Conservation (phyloP, 2,113 vertebrate genomes). For the Amphilophus citrinellus region DNA sequence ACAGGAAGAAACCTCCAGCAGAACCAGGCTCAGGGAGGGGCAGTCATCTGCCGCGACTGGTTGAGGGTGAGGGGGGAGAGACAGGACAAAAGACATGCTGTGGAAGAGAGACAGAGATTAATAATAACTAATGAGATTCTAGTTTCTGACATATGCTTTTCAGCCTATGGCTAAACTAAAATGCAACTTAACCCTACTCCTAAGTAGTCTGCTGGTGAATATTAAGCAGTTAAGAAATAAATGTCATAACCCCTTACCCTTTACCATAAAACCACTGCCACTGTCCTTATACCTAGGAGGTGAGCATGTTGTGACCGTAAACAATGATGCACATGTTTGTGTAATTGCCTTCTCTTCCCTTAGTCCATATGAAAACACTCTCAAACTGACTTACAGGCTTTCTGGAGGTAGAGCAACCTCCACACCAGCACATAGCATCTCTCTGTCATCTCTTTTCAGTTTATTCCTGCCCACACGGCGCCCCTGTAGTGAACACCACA, state of each 20-base stretch:
- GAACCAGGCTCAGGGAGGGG: too few relatives aligned
- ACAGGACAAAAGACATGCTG: too few relatives aligned
- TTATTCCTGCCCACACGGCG: constrained; percentile 36
- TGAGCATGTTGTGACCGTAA: background rate
- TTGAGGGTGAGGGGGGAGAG: too few relatives aligned
- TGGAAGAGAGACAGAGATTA: too few relatives aligned
- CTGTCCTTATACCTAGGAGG: background rate
- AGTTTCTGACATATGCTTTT: background rate
- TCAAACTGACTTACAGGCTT: constrained; percentile 11
- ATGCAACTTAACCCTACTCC: background rate
- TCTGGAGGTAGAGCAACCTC: constrained; percentile 39
- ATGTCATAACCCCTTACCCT: background rate
- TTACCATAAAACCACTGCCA: background rate
- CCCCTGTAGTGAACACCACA: constrained; percentile 44
- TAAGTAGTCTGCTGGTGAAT: background rate
- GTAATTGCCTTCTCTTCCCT: background rate
- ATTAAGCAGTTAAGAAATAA: background rate
- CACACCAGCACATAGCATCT: constrained; percentile 21
- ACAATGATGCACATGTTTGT: background rate
- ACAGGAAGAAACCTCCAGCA: too few relatives aligned
- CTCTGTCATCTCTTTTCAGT: constrained; percentile 9
- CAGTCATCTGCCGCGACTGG: accelerated
- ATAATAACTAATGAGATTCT: too few relatives aligned
- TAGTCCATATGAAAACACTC: constrained; percentile 2
- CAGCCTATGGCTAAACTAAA: background rate